Percentiles rank a stretch among this genome's conserved stretches.
phyloP scores from a whole-genome alignment of 1,140 invertebrate species.

The Phenacoccus solenopsis region DNA sequence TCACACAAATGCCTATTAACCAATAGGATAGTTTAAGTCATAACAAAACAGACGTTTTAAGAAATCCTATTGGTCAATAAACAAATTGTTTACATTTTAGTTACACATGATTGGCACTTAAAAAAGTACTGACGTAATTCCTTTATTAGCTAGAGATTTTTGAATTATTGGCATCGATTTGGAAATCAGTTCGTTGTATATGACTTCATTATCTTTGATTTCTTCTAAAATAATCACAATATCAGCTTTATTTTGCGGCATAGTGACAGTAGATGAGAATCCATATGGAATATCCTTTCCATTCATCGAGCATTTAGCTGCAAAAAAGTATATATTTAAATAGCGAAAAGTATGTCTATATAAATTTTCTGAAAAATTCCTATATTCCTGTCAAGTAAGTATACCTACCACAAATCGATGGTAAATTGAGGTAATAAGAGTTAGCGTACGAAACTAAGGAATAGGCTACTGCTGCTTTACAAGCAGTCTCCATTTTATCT shows the following conservation, averaged over 20 bases:
- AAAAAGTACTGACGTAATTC: slow-evolving; percentile 44
- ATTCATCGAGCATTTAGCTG: slow-evolving; percentile 44
- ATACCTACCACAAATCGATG: neutral
- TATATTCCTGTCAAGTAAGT: no score
- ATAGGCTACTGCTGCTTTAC: neutral
- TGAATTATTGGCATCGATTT: slow-evolving; percentile 35
- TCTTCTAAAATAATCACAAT: slow-evolving; percentile 57
- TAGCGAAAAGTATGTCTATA: no score
- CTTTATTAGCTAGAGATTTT: slow-evolving; percentile 39
- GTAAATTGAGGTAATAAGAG: neutral
- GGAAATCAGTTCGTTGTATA: slow-evolving; percentile 37
- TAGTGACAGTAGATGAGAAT: slow-evolving; percentile 48
- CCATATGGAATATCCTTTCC: slow-evolving; percentile 39
- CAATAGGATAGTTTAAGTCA: no score
- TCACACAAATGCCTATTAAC: no score
- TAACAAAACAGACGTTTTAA: no score
- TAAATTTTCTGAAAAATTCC: no score
- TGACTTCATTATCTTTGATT: slow-evolving; percentile 34
- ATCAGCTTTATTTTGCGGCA: slow-evolving; percentile 56
- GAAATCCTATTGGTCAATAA: no score
- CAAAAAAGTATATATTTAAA: no score
- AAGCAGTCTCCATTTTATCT: neutral
- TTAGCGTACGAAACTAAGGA: neutral
- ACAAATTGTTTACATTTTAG: no score
- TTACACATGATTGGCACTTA: no score